Base-by-base conservation (phyloP, 2,113 vertebrate genomes). In the Galbula dea region DNA sequence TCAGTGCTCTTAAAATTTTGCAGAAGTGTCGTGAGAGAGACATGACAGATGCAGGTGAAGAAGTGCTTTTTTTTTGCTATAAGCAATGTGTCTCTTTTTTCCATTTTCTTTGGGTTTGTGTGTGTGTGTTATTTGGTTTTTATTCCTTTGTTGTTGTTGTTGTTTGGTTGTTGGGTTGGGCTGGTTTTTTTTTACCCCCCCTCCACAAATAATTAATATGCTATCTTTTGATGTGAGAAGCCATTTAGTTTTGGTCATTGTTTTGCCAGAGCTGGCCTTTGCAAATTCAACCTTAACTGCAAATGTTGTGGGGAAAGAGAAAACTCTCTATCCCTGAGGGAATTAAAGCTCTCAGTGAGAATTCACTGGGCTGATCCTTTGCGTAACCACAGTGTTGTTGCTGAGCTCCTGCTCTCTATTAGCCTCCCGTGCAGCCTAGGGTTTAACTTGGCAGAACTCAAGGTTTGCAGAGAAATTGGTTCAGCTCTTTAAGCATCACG, bases 381-480 rank as follows among this genome's bases (percentile, higher is more conserved):
- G 89, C 94, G 83, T 94, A 95, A 96, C 95, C 92, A 95, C 89
- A 94, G 89, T 90, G 94, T 90, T 96, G 87, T 88, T 93, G 87
- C 84, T 96, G 87, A 83, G 83, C 89, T 95, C 95, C 94, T 95
- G 92, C 94, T 91, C 95, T 88, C 95, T 76, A 93, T 95, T 96
- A 95, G 89, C 82, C 85, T 96, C 91, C 90, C 18, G 21, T 95
- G 93, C 94, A 95, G 89, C 54, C 89, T 65, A 86, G 87, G 89
- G 82, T 96, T 97, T 96, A 88, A 65, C 91, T 95, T 96, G 94
- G 95, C 96, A 95, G 90, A 83, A 93, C 74, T 96, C 78, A 54
- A 46, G 77, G 90, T 95, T 96, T 95, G 94, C 83, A 95, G 95
- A 94, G 74, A 95, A 96, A 97, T 87, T 93, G 67, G 83, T 96